Conservation (phyloP, 2,888 invertebrate species). For the Diabrotica balteata region DNA sequence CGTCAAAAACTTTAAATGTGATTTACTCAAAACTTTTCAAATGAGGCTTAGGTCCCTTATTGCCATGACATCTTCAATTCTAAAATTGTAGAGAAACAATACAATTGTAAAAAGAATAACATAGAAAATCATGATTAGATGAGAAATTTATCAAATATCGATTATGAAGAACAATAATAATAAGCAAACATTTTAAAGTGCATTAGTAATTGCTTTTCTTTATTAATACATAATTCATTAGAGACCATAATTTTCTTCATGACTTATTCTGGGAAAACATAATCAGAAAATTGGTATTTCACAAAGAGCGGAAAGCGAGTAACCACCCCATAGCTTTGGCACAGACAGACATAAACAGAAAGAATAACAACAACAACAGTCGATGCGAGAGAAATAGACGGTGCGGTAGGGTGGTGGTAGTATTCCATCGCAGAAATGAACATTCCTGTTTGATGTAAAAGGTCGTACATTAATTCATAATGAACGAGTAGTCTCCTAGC, state of each 20-base stretch:
- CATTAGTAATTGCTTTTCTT: neutral
- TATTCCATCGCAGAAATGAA: constrained; percentile 44
- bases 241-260: constrained; percentile 1
- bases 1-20: too few species aligned
- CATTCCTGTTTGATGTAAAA: constrained; percentile 57
- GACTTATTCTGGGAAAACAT: constrained; percentile 6
- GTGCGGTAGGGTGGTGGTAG: constrained; percentile 10
- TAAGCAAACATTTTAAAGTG: too few species aligned
- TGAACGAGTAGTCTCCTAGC: constrained; percentile 58
- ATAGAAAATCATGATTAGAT: too few species aligned
- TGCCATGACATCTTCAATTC: too few species aligned
- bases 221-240: neutral
- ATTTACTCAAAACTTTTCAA: too few species aligned
- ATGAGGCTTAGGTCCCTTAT: too few species aligned
- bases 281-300: constrained; percentile 10
- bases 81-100: too few species aligned
- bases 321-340: constrained; percentile 18
- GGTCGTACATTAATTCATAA: constrained; percentile 61
- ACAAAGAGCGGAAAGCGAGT: constrained; percentile 8
- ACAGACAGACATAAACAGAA: constrained; percentile 32
- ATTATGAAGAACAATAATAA: too few species aligned
- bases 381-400: constrained; percentile 39
- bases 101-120: too few species aligned
- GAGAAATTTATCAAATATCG: too few species aligned
- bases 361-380: constrained; percentile 40